Evolutionary conservation across 1,140 invertebrate species (phyloP).

Genomic region (Ctenoplectra terminalis): DNA sequence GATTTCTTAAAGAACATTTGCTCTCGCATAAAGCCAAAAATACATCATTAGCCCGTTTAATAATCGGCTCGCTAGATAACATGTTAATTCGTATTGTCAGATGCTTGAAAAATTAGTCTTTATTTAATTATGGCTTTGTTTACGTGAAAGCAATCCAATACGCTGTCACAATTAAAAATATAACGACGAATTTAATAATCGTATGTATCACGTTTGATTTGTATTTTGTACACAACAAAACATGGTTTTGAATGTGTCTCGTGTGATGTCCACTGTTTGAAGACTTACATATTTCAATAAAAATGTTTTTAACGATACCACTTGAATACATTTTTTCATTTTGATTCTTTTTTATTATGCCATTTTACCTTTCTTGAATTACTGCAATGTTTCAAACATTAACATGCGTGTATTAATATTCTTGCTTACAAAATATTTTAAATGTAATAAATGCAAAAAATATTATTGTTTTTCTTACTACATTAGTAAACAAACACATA

Average conservation of each 20-base stretch:
- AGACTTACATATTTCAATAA: too few species aligned
- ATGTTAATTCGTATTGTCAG: neutral
- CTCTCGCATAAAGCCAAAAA: neutral
- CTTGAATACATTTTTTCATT: neutral
- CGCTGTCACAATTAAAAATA: constrained; percentile 8
- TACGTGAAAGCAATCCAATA: neutral
- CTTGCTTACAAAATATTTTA: too few species aligned
- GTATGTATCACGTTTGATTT: neutral
- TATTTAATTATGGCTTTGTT: neutral
- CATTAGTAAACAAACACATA: too few species aligned
- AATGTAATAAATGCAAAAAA: too few species aligned
- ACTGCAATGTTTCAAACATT: too few species aligned
- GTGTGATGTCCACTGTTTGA: neutral
- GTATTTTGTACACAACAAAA: neutral
- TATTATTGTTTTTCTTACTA: too few species aligned
- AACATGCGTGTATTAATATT: too few species aligned
- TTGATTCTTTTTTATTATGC: neutral
- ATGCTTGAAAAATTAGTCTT: neutral
- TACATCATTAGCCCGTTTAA: neutral
- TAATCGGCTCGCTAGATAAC: neutral
- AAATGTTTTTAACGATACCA: too few species aligned
- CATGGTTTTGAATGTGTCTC: too few species aligned
- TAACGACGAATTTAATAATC: constrained; percentile 3
- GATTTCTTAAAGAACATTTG: neutral
- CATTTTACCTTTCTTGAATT: neutral